Conservation (phyloP, 2,888 invertebrate genomes). For the Heliconius erato region DNA sequence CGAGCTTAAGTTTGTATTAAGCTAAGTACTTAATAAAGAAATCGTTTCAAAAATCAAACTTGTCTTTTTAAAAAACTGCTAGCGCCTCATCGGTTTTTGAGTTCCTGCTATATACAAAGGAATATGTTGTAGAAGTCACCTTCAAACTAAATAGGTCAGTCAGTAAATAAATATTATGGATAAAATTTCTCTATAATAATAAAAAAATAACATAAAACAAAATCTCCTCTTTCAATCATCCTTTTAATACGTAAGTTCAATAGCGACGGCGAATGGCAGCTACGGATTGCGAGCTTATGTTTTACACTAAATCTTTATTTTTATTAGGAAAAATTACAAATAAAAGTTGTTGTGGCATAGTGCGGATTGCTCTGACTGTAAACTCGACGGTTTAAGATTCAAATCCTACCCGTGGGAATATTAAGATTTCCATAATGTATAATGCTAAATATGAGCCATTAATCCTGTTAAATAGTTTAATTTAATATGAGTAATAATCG, state of each 20-base stretch:
- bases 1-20: too few relatives aligned
- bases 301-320: neutral
- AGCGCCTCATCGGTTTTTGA: too few relatives aligned
- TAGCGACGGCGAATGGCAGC: neutral
- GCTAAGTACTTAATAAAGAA: too few relatives aligned
- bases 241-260: neutral
- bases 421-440: too few relatives aligned
- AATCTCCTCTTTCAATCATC: neutral
- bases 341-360: neutral
- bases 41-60: too few relatives aligned
- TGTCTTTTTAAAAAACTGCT: too few relatives aligned
- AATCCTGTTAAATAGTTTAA: too few relatives aligned
- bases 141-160: neutral
- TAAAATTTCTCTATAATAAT: neutral
- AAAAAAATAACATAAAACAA: slow-evolving; percentile 18
- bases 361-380: neutral
- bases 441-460: too few relatives aligned
- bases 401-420: too few relatives aligned
- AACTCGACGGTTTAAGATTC: too few relatives aligned
- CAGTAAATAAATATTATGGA: neutral
- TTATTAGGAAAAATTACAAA: neutral
- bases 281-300: neutral
- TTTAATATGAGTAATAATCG: too few relatives aligned
- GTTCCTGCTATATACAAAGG: neutral
- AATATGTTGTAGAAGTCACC: neutral